A percentile compares a stretch with the other conserved stretches of the same genome.
Evolutionary conservation across 2,797 vertebrate genomes (phyloP).

Genomic region (Mus caroli): DNA sequence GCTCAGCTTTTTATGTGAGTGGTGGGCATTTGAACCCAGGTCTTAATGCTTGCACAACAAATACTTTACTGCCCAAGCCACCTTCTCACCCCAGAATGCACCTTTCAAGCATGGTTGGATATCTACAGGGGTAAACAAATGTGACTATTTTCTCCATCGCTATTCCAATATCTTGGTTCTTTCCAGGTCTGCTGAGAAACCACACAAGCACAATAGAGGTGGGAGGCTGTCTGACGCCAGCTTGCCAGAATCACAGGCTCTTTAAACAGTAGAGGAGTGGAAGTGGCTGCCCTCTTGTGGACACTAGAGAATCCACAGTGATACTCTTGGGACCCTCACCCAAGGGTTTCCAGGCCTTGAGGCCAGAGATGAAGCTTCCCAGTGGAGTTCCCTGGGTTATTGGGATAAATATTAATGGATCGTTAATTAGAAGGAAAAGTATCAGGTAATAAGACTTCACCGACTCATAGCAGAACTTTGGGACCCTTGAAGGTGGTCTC

Average conservation of each 20-base stretch:
- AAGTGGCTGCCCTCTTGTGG: conserved; percentile 79
- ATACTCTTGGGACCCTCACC: background rate
- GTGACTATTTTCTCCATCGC: background rate
- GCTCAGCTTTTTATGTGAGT: background rate
- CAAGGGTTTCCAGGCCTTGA: background rate
- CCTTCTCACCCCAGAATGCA: background rate
- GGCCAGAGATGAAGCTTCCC: background rate
- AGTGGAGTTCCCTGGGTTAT: background rate
- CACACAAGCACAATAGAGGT: background rate
- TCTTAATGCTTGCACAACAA: background rate
- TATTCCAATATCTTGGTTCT: background rate
- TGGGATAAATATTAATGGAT: background rate
- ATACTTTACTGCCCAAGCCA: background rate
- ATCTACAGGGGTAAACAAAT: background rate
- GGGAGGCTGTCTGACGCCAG: background rate
- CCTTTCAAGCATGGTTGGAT: background rate
- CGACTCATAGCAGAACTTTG: background rate
- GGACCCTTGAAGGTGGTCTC: background rate
- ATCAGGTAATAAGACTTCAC: background rate
- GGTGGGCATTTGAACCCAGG: background rate
- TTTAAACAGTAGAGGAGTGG: conserved; percentile 20
- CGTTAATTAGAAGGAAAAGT: background rate
- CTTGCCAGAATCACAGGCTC: background rate
- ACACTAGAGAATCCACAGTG: background rate
- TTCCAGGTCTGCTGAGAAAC: background rate